Percentiles rank a stretch among this genome's conserved stretches.
Evolutionary conservation across 2,888 invertebrate genomes (phyloP).

Genomic region (Pyralis farinalis): DNA sequence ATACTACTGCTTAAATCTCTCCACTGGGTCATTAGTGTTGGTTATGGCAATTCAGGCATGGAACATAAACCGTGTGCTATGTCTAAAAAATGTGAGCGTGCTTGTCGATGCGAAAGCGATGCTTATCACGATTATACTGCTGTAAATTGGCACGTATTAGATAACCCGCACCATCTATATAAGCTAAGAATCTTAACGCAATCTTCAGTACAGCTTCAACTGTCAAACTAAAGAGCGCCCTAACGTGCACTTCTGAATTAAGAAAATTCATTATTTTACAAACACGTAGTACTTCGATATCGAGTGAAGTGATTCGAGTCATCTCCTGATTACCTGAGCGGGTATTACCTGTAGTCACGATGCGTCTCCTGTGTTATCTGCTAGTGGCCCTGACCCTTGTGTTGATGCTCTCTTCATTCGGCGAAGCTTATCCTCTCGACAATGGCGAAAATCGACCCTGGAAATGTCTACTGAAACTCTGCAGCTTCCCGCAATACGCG

Average conservation of each 20-base stretch:
- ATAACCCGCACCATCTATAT: conserved; percentile 65
- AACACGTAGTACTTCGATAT: conserved; percentile 9
- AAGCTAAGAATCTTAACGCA: conserved; percentile 37
- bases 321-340: neutral
- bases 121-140: conserved; percentile 65
- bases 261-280: conserved; percentile 9
- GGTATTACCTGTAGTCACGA: conserved; percentile 28
- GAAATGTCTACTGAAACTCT: conserved; percentile 58
- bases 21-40: too few relatives aligned
- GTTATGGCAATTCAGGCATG: too few relatives aligned
- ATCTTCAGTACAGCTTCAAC: conserved; percentile 55
- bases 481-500: conserved; percentile 40
- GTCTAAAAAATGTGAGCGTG: conserved; percentile 10
- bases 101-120: too few relatives aligned
- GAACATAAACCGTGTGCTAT: too few relatives aligned
- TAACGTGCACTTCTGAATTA: conserved; percentile 7
- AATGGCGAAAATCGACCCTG: conserved; percentile 42
- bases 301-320: neutral
- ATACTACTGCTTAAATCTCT: too few relatives aligned
- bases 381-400: conserved; percentile 38
- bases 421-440: conserved; percentile 28
- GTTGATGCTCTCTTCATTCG: conserved; percentile 31
- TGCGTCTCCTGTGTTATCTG: conserved; percentile 54
- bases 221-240: conserved; percentile 35
- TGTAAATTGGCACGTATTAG: conserved; percentile 63